phyloP scores from a whole-genome alignment of 1,140 invertebrate species.

The Sarcophaga bullata region DNA sequence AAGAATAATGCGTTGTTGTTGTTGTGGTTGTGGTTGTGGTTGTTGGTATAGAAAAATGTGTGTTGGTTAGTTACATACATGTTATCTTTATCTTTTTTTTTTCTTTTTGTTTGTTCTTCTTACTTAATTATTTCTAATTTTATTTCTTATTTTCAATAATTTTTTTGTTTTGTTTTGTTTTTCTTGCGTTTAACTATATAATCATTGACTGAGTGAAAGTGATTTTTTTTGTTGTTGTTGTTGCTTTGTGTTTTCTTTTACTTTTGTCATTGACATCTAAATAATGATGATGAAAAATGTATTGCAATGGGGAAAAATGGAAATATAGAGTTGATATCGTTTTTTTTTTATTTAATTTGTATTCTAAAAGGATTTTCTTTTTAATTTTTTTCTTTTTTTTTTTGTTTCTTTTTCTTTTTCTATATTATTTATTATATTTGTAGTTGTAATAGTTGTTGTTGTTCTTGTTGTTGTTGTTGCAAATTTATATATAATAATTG shows the following conservation, averaged over 20 bases:
- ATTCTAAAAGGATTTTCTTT: too few species aligned
- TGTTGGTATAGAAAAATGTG: slow-evolving; percentile 26
- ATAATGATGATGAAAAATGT: too few species aligned
- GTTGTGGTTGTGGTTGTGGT: slow-evolving; percentile 54
- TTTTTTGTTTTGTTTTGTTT: too few species aligned
- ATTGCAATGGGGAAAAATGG: too few species aligned
- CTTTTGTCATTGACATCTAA: too few species aligned
- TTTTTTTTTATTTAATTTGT: slow-evolving; percentile 8
- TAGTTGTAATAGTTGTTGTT: slow-evolving; percentile 17
- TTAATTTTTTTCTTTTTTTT: not conserved
- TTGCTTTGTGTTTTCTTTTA: too few species aligned
- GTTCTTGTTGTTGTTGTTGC: slow-evolving; percentile 49
- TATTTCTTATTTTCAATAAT: too few species aligned
- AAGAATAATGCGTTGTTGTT: slow-evolving; percentile 53
- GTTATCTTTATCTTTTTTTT: not conserved
- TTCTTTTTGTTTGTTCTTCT: slow-evolving; percentile 40
- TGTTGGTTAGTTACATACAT: slow-evolving; percentile 11
- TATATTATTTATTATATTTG: slow-evolving; percentile 20
- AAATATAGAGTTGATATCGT: too few species aligned
- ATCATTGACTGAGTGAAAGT: too few species aligned
- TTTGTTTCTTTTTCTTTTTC: not conserved
- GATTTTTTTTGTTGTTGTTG: too few species aligned
- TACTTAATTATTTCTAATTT: slow-evolving; percentile 22
- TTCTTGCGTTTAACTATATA: too few species aligned
- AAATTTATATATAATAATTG: slow-evolving; percentile 34